Base-by-base conservation (phyloP, 92 coral and sea anemone species). In the Scolanthus callimorphus region DNA sequence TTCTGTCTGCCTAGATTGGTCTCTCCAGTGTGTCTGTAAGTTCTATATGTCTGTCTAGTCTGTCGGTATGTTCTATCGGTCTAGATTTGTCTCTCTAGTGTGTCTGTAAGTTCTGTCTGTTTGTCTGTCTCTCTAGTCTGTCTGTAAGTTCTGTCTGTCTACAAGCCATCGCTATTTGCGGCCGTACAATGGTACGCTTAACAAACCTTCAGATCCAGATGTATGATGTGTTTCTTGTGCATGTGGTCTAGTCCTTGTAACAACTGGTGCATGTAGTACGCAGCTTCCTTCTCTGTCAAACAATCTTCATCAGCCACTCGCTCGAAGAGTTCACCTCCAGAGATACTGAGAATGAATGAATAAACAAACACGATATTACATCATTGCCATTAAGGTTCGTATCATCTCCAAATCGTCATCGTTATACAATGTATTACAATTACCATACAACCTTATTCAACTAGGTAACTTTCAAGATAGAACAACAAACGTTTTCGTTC, bases 151-250 rank as follows among this genome's bases (percentile, higher is more conserved):
- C n/a, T n/a, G n/a, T n/a, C n/a, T n/a, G n/a, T n/a, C n/a, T n/a
- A n/a, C n/a, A n/a, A n/a, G n/a, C n/a, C n/a, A n/a, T n/a, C n/a
- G n/a, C n/a, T n/a, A n/a, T n/a, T n/a, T n/a, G n/a, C n/a, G n/a
- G n/a, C n/a, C n/a, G n/a, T n/a, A n/a, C n/a, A n/a, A n/a, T n/a
- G n/a, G n/a, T n/a, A n/a, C n/a, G n/a, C n/a, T n/a, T n/a, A n/a
- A n/a, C n/a, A n/a, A 65, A 91, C 97, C 92, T 91, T 91, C 4
- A 91, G 87, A 60, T 91, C 97, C 10, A 91, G 91, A 49, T 91
- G 97, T 1, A 88, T 85, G 4, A 91, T 84, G 56, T 70, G 88
- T 63, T 75, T 76, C 31, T 34, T 70, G 80, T 91, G 97, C 86
- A 91, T 88, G 65, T 88, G 83, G 25, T 88, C 75, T 27, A 91